These are phyloP conservation scores for Kradibia gibbosae DNA, from an alignment of 1,140 invertebrate species.

Conservation along the genomic window DNA sequence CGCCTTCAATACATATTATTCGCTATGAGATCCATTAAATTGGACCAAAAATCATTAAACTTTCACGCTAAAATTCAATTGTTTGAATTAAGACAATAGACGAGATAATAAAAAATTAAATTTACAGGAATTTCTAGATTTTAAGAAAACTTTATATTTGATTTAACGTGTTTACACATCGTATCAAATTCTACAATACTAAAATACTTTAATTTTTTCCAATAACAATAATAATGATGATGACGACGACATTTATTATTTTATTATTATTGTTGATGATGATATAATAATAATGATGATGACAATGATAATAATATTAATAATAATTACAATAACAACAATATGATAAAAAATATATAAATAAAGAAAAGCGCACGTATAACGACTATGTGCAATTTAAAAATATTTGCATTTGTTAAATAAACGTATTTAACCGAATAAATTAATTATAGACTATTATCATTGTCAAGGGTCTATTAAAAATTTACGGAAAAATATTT, in stretches of 20 bases:
- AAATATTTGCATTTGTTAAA: background rate
- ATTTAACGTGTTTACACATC: background rate
- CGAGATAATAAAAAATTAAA: background rate
- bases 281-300: too few relatives aligned
- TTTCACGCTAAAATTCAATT: background rate
- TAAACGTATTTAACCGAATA: background rate
- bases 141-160: constrained; percentile 4
- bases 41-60: background rate
- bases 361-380: too few relatives aligned
- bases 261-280: too few relatives aligned
- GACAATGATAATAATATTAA: background rate
- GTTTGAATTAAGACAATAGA: background rate
- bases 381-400: background rate
- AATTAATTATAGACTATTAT: background rate
- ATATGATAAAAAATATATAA: background rate
- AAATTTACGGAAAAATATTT: background rate
- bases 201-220: background rate
- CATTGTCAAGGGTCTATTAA: background rate
- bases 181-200: background rate
- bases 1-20: background rate
- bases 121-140: background rate
- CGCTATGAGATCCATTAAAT: background rate
- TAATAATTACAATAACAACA: too few relatives aligned
- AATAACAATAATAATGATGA: background rate
- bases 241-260: too few relatives aligned